Evolutionary conservation across 1,140 invertebrate species (phyloP), one percentile per base, ranked within the genome.

Genomic region (Agrypnia vestita): DNA sequence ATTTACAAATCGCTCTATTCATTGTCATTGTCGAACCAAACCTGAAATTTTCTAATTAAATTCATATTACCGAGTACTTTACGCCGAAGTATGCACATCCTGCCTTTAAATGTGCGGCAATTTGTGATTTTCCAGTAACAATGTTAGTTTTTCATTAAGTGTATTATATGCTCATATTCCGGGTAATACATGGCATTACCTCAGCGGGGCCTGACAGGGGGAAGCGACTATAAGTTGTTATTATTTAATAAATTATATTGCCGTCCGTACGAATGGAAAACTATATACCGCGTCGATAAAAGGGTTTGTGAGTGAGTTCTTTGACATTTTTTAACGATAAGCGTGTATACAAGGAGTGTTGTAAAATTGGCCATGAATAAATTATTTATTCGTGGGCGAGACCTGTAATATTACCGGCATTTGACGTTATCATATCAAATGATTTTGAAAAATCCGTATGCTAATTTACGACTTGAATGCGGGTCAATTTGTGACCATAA

Each of bases 31-130:
- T 35, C 25, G 61, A 13, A 73, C 49, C 69, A 53, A 73, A 67
- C 75, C 67, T 59, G 64, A 71, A 47, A 82, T 82, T 78, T 74
- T 79, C 80, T 79, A 82, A 79, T 82, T 82, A 82, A 79, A 82
- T 82, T 82, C 80, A 44, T 82, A 79, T 82, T 82, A 79, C 77
- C 62, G 56, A 55, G 67, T 77, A 44, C 76, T 81, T 80, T 78
- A 64, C 69, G 17, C 47, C 67, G 46, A 82, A 82, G 53, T 73
- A 79, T 56, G 77, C 47, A 75, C 80, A 79, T 82, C 80, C 80
- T 82, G 80, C 51, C 75, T 51, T 74, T 79, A 82, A 82, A 82
- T 82, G 76, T 59, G 59, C 76, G 80, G 59, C 76, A 81, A 76
- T 82, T 82, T 82, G 76, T 82, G 46, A 13, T 82, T 56, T 77